Base-by-base conservation (phyloP, 64 coral and sea anemone genomes). In the Orbicella faveolata region DNA sequence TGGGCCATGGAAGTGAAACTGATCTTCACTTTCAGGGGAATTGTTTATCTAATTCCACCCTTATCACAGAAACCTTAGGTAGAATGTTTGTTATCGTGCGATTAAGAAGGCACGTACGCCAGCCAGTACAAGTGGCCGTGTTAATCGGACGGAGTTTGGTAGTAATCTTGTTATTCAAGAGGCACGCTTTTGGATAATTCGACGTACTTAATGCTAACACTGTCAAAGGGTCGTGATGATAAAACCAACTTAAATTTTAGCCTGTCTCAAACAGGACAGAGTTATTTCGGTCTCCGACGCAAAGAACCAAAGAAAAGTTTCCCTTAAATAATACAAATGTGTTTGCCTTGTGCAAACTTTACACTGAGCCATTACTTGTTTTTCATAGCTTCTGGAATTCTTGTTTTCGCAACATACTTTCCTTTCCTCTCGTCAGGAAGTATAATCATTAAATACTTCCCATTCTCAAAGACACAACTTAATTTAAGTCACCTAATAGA, bases 81-180 rank as follows among this genome's bases (percentile, higher is more conserved):
- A 72, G 39, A 26, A 37, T 53, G 52, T 53, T 70, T 23, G 39
- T 82, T 85, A 72, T 70, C 82, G 66, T 73, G 36, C 65, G 82
- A 85, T 85, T 85, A 72, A 72, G 48, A 4, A 72, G 64, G 39
- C 82, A 72, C 63, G 79, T 81, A 26, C 76, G 48, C 75, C 19
- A 39, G 44, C 3, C 5, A 48, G 44, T 6, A 48, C 44, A 48
- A 48, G 44, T 48, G 44, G 3, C 11, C 25, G 21, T 23, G 25
- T 25, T 26, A 70, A 70, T 26, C 67, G 9, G 21, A 10, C 1
- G 9, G 67, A 9, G 67, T 70, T 70, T 26, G 21, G 10, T 59
- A 59, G 55, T 70, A 70, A 70, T 70, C 67, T 70, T 70, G 21
- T 26, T 70, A 33, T 70, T 70, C 25, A 21, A 23, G 20, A 11